Base-by-base conservation (phyloP, 2,113 vertebrate species). In the Seriola quinqueradiata region DNA sequence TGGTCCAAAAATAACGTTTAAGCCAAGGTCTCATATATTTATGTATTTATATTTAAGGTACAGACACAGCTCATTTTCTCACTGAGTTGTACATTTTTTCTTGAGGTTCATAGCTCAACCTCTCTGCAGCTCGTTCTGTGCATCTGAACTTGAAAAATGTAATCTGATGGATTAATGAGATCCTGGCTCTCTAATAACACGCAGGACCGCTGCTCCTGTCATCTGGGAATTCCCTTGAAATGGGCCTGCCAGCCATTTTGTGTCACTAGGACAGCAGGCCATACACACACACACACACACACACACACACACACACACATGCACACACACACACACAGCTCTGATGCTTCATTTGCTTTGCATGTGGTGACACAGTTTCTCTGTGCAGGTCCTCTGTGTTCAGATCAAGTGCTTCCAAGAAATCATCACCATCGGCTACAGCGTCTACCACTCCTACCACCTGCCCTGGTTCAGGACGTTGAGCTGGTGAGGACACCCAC, bases 391-490 rank as follows among this genome's bases (percentile, higher is more conserved):
- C 84, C 96, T 99, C 89, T 97, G 96, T 83, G 98, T 99, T 73
- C 98, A 99, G 96, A 99, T 99, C 89, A 99, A 99, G 75, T 99
- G 98, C 91, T 99, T 99, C 95, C 98, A 99, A 0, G 98, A 99
- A 93, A 99, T 99, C 82, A 99, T 99, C 95, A 98, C 95, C 2
- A 99, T 99, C 9, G 98, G 98, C 75, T 99, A 99, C 91, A 99
- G 96, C 0, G 98, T 99, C 50, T 99, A 99, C 89, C 98, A 99
- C 92, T 99, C 98, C 0, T 99, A 99, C 1, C 96, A 99, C 90
- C 95, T 99, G 66, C 98, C 98, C 75, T 99, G 98, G 98, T 99
- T 99, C 95, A 95, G 98, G 90, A 99, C 98, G 0, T 94, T 99
- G 87, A 99, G 98, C 88, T 99, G 98, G 98, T 99, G 92, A 96